Base-by-base conservation (phyloP, 2,113 vertebrate genomes). In the Cyprinus carpio region DNA sequence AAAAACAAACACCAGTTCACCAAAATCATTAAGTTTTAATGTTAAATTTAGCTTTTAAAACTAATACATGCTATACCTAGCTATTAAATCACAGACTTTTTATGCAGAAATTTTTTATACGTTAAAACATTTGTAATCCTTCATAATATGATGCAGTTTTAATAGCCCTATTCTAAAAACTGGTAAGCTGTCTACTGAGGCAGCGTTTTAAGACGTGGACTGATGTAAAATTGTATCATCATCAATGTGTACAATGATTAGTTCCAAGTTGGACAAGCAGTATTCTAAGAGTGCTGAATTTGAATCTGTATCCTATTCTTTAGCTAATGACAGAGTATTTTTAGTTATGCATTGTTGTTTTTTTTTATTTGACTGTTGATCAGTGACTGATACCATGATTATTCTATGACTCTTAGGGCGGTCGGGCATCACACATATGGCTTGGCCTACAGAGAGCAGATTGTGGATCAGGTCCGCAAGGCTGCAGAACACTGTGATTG, bases 401-500 rank as follows among this genome's bases (percentile, higher is more conserved):
- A 62, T 56, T 25, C 0, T 91, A 0, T 87, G 69, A 85, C 4
- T 89, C 3, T 89, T 88, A 99, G 98, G 98, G 97, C 98, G 15
- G 96, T 97, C 12, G 98, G 98, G 75, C 93, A 99, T 91, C 94
- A 95, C 90, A 89, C 95, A 0, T 99, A 99, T 2, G 98, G 98
- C 43, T 91, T n/a, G 34, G 93, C 90, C 85, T 98, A 98, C 90
- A 94, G 34, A 80, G 97, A 99, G 75, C 90, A 93, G 88, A 97
- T 99, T 43, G 92, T 97, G 90, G 96, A 99, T 78, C 96, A 94
- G 81, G 92, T 99, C 62, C 95, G 98, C 84, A 97, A 92, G 88
- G 92, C 95, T 0, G 97, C 97, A 46, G 98, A 99, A 64, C 95
- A 96, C 20, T 99, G 98, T 85, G 97, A 99, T 90, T 97, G 97